These are phyloP conservation scores for Periophthalmus magnuspinnatus DNA, from an alignment of 2,797 vertebrate genomes.

Conservation along the genomic window DNA sequence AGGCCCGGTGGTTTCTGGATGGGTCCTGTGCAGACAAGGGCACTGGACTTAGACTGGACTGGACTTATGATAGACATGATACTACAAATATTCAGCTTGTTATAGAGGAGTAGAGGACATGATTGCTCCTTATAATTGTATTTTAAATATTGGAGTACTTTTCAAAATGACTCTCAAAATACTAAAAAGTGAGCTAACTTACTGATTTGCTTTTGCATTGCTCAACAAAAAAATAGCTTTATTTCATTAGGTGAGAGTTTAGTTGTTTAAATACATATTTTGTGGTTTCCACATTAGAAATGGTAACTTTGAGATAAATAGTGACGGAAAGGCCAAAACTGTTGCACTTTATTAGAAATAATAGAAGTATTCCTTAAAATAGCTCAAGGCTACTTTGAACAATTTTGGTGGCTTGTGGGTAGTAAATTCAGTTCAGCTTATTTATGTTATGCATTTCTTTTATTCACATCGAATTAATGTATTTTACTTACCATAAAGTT, in stretches of 20 bases:
- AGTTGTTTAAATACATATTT: not conserved
- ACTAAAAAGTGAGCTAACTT: no score
- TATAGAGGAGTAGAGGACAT: not conserved
- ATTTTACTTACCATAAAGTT: conserved; percentile 87
- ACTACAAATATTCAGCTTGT: conserved; percentile 40
- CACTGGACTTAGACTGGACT: conserved; percentile 46
- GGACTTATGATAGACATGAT: conserved; percentile 18
- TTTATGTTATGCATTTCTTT: no score
- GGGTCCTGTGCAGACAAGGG: conserved; percentile 86
- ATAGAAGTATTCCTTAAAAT: no score
- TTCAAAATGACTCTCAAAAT: not conserved
- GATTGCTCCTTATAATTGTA: not conserved
- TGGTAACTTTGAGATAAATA: not conserved
- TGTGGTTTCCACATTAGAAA: not conserved
- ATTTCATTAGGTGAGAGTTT: no score
- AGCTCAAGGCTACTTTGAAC: no score
- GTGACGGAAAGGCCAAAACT: not conserved
- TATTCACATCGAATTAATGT: no score
- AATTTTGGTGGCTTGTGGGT: no score
- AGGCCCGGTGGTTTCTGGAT: conserved; percentile 94
- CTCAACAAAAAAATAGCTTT: no score
- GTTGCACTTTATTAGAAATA: not conserved
- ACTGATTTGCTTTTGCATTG: no score
- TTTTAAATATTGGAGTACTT: not conserved
- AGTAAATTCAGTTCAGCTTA: no score